phyloP scores from a whole-genome alignment of 2,113 vertebrate genomes.

The Polyodon spathula region DNA sequence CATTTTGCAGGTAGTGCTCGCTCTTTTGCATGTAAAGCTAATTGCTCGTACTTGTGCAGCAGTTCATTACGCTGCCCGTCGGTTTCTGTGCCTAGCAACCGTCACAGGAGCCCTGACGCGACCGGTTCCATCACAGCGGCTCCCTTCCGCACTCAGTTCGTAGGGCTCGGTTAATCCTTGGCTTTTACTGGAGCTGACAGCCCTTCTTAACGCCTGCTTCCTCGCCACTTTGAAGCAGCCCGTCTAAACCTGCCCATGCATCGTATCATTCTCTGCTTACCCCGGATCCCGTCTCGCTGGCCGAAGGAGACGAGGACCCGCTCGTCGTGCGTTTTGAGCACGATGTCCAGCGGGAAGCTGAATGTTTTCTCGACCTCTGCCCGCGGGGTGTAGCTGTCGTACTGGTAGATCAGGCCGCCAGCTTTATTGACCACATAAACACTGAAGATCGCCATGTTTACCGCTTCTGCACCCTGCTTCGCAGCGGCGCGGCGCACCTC shows the following conservation, averaged over 20 bases:
- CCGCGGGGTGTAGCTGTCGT: slow-evolving; percentile 80
- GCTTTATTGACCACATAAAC: slow-evolving; percentile 94
- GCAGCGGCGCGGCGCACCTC: slow-evolving; percentile 24
- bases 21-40: no score
- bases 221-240: neutral
- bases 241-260: neutral
- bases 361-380: slow-evolving; percentile 87
- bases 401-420: slow-evolving; percentile 87
- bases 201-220: neutral
- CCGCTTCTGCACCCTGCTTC: slow-evolving; percentile 17
- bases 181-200: no score
- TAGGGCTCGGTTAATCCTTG: no score
- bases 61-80: no score
- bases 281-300: slow-evolving; percentile 86
- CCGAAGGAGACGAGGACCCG: slow-evolving; percentile 86
- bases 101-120: no score
- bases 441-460: slow-evolving; percentile 86
- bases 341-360: slow-evolving; percentile 84
- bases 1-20: no score
- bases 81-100: no score
- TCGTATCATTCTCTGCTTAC: slow-evolving; percentile 36
- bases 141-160: no score
- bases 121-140: no score
- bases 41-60: no score
- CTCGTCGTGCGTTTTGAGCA: slow-evolving; percentile 86